Evolutionary conservation across 2,888 invertebrate species (phyloP), one percentile per base, ranked within the genome.

Genomic region (Gasteruption jaculator): DNA sequence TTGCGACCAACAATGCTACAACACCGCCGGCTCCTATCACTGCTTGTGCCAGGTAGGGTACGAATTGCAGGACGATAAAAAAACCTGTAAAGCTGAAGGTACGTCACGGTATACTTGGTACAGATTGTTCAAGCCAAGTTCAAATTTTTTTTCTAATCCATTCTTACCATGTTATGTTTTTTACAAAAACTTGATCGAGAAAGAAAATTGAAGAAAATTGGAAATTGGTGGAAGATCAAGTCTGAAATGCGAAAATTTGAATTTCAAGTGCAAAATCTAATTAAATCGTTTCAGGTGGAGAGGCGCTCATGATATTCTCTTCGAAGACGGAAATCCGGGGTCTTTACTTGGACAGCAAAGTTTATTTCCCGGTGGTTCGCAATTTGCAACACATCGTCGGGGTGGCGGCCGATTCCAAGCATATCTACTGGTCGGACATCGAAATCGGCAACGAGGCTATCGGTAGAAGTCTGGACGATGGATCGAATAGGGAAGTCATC

Each of bases 371-470:
- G 39, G 63, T 82, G 2, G 75, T 76, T 1, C 67, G 60, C 21
- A 73, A 78, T 47, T 62, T 80, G 18, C 75, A 75, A 26, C 78
- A 80, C 48, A 79, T 77, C 1, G 78, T 81, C 5, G 87, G 86
- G 1, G 81, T 91, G 0, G 74, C 83, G 0, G 82, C 76, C 52
- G 86, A 91, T 58, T 84, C 83, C 0, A 72, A 73, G 3, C 73
- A 80, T 50, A 67, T 89, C 19, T 91, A 86, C 63, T 91, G 90
- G 90, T 84, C 87, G 4, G 84, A 86, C 54, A 78, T 83, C 1
- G 76, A 79, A 2, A 67, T 78, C 4, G 83, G 82, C 3, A 78
- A 80, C n/a, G 85, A 88, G 65, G 78, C 82, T 7, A 85, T 91
- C 49, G 77, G 82, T 26, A 77, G 80, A 45, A 78, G 83, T 0